phyloP scores from a whole-genome alignment of 2,113 vertebrate genomes.

The Formicarius rufipectus region DNA sequence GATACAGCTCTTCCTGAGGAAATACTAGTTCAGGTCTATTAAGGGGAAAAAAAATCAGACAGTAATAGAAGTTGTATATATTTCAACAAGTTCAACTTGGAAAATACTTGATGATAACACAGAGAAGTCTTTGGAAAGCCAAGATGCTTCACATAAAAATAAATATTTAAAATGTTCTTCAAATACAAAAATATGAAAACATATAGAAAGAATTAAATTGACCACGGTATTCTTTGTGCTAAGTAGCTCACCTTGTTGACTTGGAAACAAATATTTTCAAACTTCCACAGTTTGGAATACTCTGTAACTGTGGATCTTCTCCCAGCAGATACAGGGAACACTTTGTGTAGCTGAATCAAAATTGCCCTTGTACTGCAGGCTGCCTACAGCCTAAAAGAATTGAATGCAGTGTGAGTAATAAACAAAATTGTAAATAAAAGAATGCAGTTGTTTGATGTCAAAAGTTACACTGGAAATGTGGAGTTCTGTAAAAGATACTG shows the following conservation, averaged over 20 bases:
- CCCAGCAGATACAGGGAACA: not conserved
- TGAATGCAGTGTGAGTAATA: not conserved
- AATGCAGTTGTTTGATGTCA: not conserved
- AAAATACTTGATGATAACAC: not conserved
- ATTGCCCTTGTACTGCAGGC: not conserved
- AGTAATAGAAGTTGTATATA: not conserved
- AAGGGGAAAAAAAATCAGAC: not conserved
- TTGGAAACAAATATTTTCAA: not conserved
- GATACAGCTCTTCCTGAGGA: not conserved
- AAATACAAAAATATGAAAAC: not conserved
- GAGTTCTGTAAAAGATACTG: not conserved
- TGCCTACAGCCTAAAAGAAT: not conserved
- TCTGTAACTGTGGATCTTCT: not conserved
- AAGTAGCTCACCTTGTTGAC: not conserved
- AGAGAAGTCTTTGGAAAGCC: not conserved
- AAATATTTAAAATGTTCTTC: not conserved
- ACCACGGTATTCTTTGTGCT: not conserved
- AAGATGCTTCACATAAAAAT: not conserved
- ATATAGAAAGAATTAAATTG: not conserved
- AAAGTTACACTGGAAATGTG: not conserved
- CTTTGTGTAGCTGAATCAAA: not conserved
- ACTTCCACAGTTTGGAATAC: not conserved
- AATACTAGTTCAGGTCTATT: not conserved
- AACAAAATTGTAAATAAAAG: not conserved
- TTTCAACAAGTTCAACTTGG: not conserved